Base-by-base conservation (phyloP, 1,140 invertebrate genomes). In the Solenopsis fugax region DNA sequence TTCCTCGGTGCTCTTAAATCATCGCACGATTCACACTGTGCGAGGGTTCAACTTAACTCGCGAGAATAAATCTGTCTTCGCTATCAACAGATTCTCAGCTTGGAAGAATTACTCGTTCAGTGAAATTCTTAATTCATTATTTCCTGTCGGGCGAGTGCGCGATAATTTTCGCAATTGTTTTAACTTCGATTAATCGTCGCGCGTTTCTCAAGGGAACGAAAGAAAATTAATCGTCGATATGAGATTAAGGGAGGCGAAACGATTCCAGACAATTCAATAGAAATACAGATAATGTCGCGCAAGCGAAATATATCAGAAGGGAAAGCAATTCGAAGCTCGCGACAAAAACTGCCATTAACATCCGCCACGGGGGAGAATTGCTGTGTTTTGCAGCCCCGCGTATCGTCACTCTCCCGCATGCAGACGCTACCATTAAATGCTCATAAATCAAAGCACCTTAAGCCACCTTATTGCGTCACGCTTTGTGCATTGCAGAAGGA, bases 291-390 rank as follows among this genome's bases (percentile, higher is more conserved):
- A 84, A 84, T 75, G 80, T 84, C 69, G 69, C 69, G 69, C 80
- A 16, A 29, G 69, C 67, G 54, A 82, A 58, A 73, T 82, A 82
- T 73, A 60, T 60, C 69, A 60, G 69, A 34, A 69, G 52, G 54
- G 69, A 75, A 84, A 73, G 80, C 69, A 84, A 75, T 75, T 60
- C 69, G 80, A 75, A 69, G 13, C 54, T 60, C 41, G 67, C 54
- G 52, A 18, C 80, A 84, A 84, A 84, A 84, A 75, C 54, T 84
- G 69, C 80, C 80, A 84, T 84, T 84, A 84, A 84, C 80, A 84
- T 84, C 80, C 69, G 80, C 69, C 69, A 75, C 54, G 67, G n/a
- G 69, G 80, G 80, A 75, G 54, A 84, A 62, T 60, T 75, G 80
- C 45, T 75, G 54, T 84, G 54, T 84, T 84, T 84, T 84, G 80